Evolutionary conservation across 2,888 invertebrate species (phyloP).

Genomic region (Mylabris sibirica): DNA sequence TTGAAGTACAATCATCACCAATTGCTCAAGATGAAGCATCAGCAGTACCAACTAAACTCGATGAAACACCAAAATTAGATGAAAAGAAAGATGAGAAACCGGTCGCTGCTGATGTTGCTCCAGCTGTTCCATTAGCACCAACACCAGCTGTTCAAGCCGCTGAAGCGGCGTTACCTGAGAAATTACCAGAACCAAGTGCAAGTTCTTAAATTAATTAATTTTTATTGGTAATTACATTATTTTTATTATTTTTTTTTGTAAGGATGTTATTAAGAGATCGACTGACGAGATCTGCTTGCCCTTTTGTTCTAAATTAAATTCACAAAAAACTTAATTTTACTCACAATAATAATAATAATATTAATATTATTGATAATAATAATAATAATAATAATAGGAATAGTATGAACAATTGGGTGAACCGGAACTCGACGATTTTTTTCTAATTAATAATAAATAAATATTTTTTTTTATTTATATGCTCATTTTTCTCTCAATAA

Average conservation of each 20-base stretch:
- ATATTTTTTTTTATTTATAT: constrained; percentile 47
- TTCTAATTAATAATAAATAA: constrained; percentile 28
- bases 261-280: constrained; percentile 36
- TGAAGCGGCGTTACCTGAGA: constrained; percentile 44
- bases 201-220: constrained; percentile 53
- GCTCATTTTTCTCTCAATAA: constrained; percentile 42
- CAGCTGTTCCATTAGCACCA: too few species aligned
- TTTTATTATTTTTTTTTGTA: constrained; percentile 32
- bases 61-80: constrained; percentile 35
- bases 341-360: constrained; percentile 1
- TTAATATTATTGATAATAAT: background rate
- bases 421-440: constrained; percentile 51
- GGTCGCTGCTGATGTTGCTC: constrained; percentile 17
- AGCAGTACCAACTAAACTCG: constrained; percentile 29
- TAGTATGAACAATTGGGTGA: constrained; percentile 52
- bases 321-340: constrained; percentile 48
- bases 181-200: constrained; percentile 48
- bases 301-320: constrained; percentile 51
- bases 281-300: constrained; percentile 57
- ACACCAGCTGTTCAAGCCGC: constrained; percentile 14
- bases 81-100: constrained; percentile 39
- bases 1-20: constrained; percentile 8
- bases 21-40: constrained; percentile 49
- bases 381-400: background rate
- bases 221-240: constrained; percentile 23